These are phyloP conservation scores for Sinelater perroti DNA, from an alignment of 2,888 invertebrate genomes.

Conservation along the genomic window DNA sequence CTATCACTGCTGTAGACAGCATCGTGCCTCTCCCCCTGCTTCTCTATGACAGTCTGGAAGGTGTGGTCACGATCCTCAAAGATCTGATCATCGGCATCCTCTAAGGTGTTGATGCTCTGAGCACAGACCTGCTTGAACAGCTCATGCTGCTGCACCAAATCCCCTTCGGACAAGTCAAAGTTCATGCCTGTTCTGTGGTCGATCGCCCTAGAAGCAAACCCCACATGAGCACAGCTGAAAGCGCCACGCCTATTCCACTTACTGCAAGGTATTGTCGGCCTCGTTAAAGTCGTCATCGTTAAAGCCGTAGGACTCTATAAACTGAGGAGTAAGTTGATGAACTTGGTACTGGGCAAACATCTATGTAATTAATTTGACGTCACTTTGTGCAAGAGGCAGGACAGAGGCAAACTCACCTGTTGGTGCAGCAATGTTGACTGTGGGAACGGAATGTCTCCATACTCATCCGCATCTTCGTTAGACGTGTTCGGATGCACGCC, in stretches of 20 bases:
- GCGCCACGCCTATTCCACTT: conserved; percentile 49
- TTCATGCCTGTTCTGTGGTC: conserved; percentile 56
- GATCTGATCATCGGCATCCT: conserved; percentile 58
- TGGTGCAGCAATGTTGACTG: conserved; percentile 64
- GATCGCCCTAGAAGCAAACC: conserved; percentile 51
- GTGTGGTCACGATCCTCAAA: conserved; percentile 62
- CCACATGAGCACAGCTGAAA: too few relatives aligned
- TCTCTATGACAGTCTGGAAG: conserved; percentile 63
- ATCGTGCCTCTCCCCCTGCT: conserved; percentile 54
- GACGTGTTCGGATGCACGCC: conserved; percentile 60
- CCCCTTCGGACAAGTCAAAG: conserved; percentile 63
- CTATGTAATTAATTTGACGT: conserved; percentile 50
- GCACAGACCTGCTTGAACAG: conserved; percentile 69
- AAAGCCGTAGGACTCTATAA: conserved; percentile 70
- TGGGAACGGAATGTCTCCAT: conserved; percentile 63
- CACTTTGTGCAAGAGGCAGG: neutral
- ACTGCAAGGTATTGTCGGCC: conserved; percentile 66
- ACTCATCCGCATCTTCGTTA: conserved; percentile 64
- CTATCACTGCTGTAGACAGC: conserved; percentile 62
- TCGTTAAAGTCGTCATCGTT: conserved; percentile 71
- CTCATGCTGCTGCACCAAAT: conserved; percentile 62
- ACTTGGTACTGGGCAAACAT: conserved; percentile 69
- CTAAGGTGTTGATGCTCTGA: conserved; percentile 56
- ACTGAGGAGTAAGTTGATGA: conserved; percentile 69
- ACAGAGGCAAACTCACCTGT: conserved; percentile 53